A percentile compares a stretch with the other conserved stretches of the same genome.
phyloP scores from a whole-genome alignment of 2,888 invertebrate genomes.

The Dasysyrphus tricinctus region DNA sequence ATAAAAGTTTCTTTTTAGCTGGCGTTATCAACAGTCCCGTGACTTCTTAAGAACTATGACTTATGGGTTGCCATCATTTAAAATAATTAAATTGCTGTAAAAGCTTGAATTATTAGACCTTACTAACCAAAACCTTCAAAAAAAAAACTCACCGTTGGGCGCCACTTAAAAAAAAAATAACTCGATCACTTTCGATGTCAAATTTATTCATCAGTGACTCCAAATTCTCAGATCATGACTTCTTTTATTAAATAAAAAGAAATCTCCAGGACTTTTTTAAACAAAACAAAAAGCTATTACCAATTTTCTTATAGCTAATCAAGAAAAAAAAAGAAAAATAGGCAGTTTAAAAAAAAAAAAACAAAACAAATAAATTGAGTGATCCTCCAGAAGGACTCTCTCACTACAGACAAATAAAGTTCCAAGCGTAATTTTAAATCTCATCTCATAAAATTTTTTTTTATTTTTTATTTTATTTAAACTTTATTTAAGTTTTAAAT shows the following conservation, averaged over 20 bases:
- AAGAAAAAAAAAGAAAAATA: conserved; percentile 19
- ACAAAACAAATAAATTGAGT: conserved; percentile 22
- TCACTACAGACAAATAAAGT: conserved; percentile 66
- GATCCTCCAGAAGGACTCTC: background rate
- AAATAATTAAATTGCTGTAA: too few relatives aligned
- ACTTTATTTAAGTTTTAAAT: conserved; percentile 29
- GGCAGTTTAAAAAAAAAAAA: conserved; percentile 35
- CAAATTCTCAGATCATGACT: background rate
- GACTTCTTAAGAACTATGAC: too few relatives aligned
- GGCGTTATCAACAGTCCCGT: too few relatives aligned
- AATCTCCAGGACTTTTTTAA: conserved; percentile 13
- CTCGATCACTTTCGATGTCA: too few relatives aligned
- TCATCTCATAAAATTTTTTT: conserved; percentile 63
- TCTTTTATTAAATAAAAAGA: background rate
- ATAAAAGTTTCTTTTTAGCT: too few relatives aligned
- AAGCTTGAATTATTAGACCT: too few relatives aligned
- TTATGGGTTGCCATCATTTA: too few relatives aligned
- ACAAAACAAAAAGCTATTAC: conserved; percentile 23
- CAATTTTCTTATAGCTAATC: conserved; percentile 33
- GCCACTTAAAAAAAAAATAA: too few relatives aligned
- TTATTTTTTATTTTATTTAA: conserved; percentile 38
- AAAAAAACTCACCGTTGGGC: too few relatives aligned
- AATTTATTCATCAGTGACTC: too few relatives aligned
- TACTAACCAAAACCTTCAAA: too few relatives aligned
- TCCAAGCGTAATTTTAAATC: conserved; percentile 74